Base-by-base conservation (phyloP, 2,888 invertebrate species). In the Xanthorhoe spadicearia region DNA sequence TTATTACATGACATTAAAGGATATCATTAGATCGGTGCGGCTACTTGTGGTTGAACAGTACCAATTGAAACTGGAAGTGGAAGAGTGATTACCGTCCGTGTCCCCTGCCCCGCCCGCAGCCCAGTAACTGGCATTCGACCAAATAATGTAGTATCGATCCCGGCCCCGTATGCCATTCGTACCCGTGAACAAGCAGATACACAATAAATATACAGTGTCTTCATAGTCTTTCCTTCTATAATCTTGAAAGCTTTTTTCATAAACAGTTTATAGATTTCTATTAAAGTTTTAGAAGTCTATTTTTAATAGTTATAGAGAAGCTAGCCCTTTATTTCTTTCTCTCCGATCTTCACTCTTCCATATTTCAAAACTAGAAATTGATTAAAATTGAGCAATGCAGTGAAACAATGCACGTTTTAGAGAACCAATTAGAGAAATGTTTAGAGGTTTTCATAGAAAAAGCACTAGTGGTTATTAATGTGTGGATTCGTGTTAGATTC, bases 261-360 rank as follows among this genome's bases (percentile, higher is more conserved):
- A 43, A 70, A 32, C 71, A 59, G 51, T 68, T 65, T 65, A 66
- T 69, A 70, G 62, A 64, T 66, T 66, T 66, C 64, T 63, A 64
- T 61, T 56, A 50, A 69, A 43, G 64, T 72, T 64, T 77, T 86
- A 85, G 82, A 80, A 74, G 70, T 80, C 78, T 68, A 64, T 64
- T 69, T 61, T 62, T 56, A 83, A 81, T 89, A 87, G 84, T 83
- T 76, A 80, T 89, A 89, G 84, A 83, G 73, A 78, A 81, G 70
- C 71, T 89, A 87, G 84, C 75, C 79, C 80, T 81, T 79, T 77
- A 74, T 84, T 64, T 71, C 80, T 74, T 87, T 83, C 82, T 85
- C 78, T 86, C 76, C 76, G 82, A 85, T 85, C 87, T 92, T 92
- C 92, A 93, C 93, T 93, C 93, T 93, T 93, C 93, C 93, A 93